Evolutionary conservation across 2,888 invertebrate species (phyloP).

Genomic region (Pristionchus entomophagus): DNA sequence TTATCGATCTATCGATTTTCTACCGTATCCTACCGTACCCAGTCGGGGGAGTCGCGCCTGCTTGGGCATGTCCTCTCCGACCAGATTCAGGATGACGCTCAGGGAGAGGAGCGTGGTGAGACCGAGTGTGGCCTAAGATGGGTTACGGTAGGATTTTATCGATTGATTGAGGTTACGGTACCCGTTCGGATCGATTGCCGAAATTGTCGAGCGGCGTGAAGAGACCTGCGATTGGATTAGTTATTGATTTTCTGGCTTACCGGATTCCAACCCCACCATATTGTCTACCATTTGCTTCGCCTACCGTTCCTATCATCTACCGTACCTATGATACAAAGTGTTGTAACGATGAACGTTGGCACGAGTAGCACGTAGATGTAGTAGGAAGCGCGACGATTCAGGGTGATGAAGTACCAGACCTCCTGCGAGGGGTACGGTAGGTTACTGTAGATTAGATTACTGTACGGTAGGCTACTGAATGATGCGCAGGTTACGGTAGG

Average conservation of each 20-base stretch:
- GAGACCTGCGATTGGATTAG: background rate
- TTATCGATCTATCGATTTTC: background rate
- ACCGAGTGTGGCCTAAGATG: slow-evolving; percentile 45
- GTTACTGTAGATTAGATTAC: too few species aligned
- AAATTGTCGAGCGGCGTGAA: slow-evolving; percentile 48
- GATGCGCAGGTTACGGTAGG: too few species aligned
- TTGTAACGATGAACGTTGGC: slow-evolving; percentile 46
- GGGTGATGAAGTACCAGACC: slow-evolving; percentile 26
- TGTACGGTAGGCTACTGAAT: too few species aligned
- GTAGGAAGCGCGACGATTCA: slow-evolving; percentile 38
- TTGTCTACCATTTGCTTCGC: background rate
- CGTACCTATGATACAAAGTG: slow-evolving; percentile 41
- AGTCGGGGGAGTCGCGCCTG: slow-evolving; percentile 26
- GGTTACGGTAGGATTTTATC: background rate
- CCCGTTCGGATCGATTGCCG: slow-evolving; percentile 47
- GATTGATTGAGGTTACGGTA: background rate
- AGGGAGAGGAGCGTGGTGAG: slow-evolving; percentile 49
- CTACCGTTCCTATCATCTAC: background rate
- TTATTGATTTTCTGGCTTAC: background rate
- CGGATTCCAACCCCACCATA: background rate
- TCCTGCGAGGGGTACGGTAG: slow-evolving; percentile 35
- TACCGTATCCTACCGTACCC: background rate
- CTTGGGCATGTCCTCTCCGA: slow-evolving; percentile 46
- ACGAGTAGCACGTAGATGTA: slow-evolving; percentile 46
- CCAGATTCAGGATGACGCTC: slow-evolving; percentile 46